These are phyloP conservation scores for Patiria miniata DNA, from an alignment of 35 echinoderm and acorn worm species.

Conservation along the genomic window DNA sequence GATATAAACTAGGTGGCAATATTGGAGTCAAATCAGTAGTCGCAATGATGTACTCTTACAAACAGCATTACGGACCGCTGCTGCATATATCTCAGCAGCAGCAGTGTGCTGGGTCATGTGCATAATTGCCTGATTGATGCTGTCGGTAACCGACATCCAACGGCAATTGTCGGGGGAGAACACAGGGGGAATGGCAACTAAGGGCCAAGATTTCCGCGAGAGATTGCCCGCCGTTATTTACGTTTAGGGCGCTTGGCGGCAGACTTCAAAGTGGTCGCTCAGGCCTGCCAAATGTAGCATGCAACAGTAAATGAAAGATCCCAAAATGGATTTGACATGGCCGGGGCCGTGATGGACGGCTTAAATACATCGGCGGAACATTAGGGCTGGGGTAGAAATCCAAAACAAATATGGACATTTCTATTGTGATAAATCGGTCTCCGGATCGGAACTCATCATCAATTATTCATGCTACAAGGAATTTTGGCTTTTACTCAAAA, in stretches of 20 bases:
- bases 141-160: conserved; percentile 27
- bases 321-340: neutral
- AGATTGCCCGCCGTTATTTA: conserved; percentile 19
- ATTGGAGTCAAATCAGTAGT: conserved; percentile 1
- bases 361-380: no score
- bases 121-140: conserved; percentile 33
- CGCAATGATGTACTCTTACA: neutral
- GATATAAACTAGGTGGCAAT: neutral
- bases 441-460: no score
- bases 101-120: conserved; percentile 17
- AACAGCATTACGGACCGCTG: neutral
- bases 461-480: no score
- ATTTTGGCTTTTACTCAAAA: no score
- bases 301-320: conserved; percentile 28
- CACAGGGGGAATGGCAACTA: neutral
- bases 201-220: conserved; percentile 7
- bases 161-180: conserved; percentile 1
- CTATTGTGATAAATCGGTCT: no score
- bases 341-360: neutral
- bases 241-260: neutral
- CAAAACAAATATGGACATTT: no score
- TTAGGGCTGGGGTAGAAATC: no score
- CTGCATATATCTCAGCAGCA: neutral
- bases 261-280: neutral
- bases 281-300: neutral